Evolutionary conservation across 2,797 vertebrate species (phyloP), one percentile per base, ranked within the genome.

Genomic region (Pipistrellus pygmaeus): DNA sequence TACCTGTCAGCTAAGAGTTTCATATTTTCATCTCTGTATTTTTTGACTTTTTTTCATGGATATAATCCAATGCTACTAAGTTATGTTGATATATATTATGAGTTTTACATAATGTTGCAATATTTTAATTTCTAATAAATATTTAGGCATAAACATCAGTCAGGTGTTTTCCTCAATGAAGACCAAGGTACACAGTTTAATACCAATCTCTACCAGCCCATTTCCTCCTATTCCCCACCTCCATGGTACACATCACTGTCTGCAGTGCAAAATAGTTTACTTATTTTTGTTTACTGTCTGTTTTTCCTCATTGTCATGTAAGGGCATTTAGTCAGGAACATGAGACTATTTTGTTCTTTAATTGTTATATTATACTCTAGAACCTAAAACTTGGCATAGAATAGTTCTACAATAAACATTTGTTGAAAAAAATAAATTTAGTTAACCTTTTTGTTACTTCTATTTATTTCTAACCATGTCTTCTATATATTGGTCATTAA

Each of bases 1-100:
- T 95, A 77, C 4, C 41, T 92, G 30, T 88, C 6, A 93, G 4
- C 23, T 8, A 93, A 91, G 32, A 41, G 18, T 81, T 95, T 4
- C 11, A 30, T 62, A 68, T 93, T 95, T 96, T 77, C 14, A 71
- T 71, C 44, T 53, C 72, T 51, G 3, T 27, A 73, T 89, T 94
- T 86, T 76, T 93, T 10, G 53, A 38, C 38, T 38, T 38, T 38
- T 66, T 81, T 81, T 95, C 25, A 27, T 90, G 23, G 23, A 51
- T 75, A 75, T 78, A 55, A 62, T 38, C 21, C 3, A 14, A 30
- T 38, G 78, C 13, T 66, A 48, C 14, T 13, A 88, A 92, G 77
- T 84, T 84, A 72, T 53, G 25, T 55, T 83, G 57, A 73, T 46
- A 76, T 10, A 18, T 44, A 81, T 6, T 41, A 55, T 91, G 14